Percentiles rank a stretch among this genome's conserved stretches.
These are phyloP conservation scores for Megaleporinus macrocephalus DNA, from an alignment of 2,113 vertebrate genomes.

Conservation along the genomic window DNA sequence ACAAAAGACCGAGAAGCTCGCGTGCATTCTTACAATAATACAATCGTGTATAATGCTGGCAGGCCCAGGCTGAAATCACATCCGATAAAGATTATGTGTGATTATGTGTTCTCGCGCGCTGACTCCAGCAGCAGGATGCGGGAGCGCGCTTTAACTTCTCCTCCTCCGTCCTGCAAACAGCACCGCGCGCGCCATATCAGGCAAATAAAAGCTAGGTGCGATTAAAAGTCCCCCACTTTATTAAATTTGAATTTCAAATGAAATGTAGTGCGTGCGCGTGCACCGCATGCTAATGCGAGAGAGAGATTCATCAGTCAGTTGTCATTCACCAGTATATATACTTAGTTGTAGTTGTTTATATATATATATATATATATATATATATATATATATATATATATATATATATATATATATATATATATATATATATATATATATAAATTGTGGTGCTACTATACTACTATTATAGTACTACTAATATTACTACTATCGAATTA, in stretches of 20 bases:
- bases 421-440: too few species aligned
- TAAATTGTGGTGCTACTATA: too few species aligned
- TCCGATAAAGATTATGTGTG: background rate
- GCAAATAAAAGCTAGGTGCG: slow-evolving; percentile 91
- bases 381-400: too few species aligned
- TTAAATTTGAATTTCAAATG: slow-evolving; percentile 99
- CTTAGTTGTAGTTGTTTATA: too few species aligned
- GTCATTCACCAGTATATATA: background rate
- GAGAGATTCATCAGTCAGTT: background rate
- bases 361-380: too few species aligned
- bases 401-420: too few species aligned
- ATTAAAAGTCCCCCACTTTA: slow-evolving; percentile 93
- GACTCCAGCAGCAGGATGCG: background rate
- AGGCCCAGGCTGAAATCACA: background rate
- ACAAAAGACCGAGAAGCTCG: too few species aligned
- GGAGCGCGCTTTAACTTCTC: background rate
- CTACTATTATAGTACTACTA: too few species aligned
- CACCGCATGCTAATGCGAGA: slow-evolving; percentile 83
- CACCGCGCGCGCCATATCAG: slow-evolving; percentile 86
- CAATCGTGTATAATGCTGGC: background rate
- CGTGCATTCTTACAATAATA: too few species aligned
- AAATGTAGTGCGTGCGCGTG: slow-evolving; percentile 80
- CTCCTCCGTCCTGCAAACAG: background rate
- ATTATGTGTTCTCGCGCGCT: background rate
- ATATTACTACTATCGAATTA: too few species aligned